Base-by-base conservation (phyloP, 2,797 vertebrate species). In the Cetoscarus ocellatus region DNA sequence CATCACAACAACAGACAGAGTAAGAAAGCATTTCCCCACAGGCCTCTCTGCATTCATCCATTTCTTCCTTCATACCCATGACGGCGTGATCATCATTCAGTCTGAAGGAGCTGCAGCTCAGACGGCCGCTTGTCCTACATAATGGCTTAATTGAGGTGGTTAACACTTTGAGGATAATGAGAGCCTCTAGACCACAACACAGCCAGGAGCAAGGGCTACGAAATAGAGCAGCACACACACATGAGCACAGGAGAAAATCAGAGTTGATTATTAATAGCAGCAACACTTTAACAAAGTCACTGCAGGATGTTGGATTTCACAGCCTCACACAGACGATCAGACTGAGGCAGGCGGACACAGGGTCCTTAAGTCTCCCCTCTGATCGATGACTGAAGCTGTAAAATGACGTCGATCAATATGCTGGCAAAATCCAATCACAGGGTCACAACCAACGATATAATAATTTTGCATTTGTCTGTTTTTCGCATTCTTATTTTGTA, bases 101-200 rank as follows among this genome's bases (percentile, higher is more conserved):
- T 7, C 17, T 57, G 6, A 49, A 39, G 56, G 55, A 56, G 70
- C 63, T 34, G 67, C n/a, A 27, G 52, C 18, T 62, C 67, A n/a
- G 12, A 57, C 50, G 12, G 66, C 34, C 65, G 63, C 67, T 27
- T 75, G 81, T 79, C 77, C 88, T 79, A 69, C 79, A 77, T 86
- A 84, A 88, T 82, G 84, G 82, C 81, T 87, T 83, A 87, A 90
- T 88, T 82, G 79, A 86, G 75, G 74, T 79, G 75, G 77, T 86
- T 80, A 77, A 84, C 84, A 75, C 86, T 80, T 77, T 77, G 53
- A 83, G 75, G 64, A 71, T 86, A 88, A 87, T 84, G 73, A 90
- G 76, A 71, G 82, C 68, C 80, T 83, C 62, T 40, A 82, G 75
- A 85, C 59, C 73, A 66, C 70, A 80, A 66, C 82, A 77, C n/a